Evolutionary conservation across 2,797 vertebrate genomes (phyloP).

Genomic region (Trematomus bernacchii): DNA sequence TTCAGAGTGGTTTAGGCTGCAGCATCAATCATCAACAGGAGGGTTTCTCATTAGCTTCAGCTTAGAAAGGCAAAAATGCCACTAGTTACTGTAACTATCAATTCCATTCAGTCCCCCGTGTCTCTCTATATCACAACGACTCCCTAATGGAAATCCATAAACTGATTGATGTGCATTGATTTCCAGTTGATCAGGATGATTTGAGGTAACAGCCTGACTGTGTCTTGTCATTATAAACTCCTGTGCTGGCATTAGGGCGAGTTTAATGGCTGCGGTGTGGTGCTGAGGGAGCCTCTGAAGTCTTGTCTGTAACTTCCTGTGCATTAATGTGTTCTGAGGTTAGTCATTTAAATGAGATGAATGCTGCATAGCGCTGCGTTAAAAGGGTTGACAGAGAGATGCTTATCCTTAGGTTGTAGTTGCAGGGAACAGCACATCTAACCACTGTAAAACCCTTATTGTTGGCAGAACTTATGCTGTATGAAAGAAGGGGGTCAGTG

Average conservation of each 20-base stretch:
- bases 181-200: conserved; percentile 42
- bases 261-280: neutral
- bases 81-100: conserved; percentile 29
- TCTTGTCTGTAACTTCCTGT: conserved; percentile 41
- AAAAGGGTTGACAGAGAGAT: neutral
- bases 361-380: conserved; percentile 22
- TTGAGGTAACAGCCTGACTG: neutral
- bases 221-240: conserved; percentile 14
- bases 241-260: neutral
- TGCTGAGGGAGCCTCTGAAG: neutral
- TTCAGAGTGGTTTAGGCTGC: neutral
- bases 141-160: conserved; percentile 34
- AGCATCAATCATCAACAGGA: conserved; percentile 25
- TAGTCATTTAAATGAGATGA: conserved; percentile 38
- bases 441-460: neutral
- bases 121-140: neutral
- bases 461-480: conserved; percentile 12
- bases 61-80: conserved; percentile 16
- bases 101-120: conserved; percentile 14
- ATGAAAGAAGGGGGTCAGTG: neutral
- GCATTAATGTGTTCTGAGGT: conserved; percentile 48
- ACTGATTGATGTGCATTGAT: conserved; percentile 16
- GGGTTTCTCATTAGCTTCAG: conserved; percentile 32
- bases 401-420: neutral
- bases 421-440: too few species aligned